Evolutionary conservation across 2,113 vertebrate genomes (phyloP).

Genomic region (Labeo rohita): DNA sequence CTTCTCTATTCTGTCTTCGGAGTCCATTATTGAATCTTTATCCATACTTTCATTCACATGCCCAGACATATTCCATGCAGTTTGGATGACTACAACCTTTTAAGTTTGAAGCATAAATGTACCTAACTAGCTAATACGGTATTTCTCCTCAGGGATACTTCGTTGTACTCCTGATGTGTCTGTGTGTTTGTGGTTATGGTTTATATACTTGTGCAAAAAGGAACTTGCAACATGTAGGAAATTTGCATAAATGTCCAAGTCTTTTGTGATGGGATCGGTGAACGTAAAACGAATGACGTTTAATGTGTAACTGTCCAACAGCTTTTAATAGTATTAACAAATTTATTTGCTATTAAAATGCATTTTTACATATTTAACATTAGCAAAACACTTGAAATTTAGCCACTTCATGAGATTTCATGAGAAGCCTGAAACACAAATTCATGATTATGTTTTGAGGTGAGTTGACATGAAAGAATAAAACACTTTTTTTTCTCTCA

Average conservation of each 20-base stretch:
- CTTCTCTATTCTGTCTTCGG: constrained; percentile 11
- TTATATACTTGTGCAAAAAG: background rate
- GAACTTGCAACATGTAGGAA: background rate
- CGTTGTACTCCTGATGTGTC: background rate
- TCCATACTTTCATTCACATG: background rate
- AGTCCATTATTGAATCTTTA: background rate
- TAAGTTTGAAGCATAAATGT: background rate
- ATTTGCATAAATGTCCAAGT: background rate
- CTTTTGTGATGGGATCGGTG: background rate
- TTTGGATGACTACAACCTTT: background rate
- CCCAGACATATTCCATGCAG: background rate
- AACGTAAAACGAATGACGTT: background rate
- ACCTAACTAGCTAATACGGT: background rate
- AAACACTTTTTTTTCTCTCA: background rate
- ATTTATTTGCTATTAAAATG: background rate
- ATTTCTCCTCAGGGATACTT: background rate
- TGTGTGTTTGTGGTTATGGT: background rate
- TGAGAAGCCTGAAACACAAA: background rate
- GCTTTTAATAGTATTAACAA: background rate
- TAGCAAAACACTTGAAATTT: too few species aligned
- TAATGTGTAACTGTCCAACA: background rate
- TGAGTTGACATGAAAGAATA: background rate
- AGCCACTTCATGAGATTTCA: background rate
- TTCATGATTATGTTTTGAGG: too few species aligned
- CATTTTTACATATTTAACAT: background rate